Conservation (phyloP, 2,888 invertebrate species). For the Phalangium opilio region DNA sequence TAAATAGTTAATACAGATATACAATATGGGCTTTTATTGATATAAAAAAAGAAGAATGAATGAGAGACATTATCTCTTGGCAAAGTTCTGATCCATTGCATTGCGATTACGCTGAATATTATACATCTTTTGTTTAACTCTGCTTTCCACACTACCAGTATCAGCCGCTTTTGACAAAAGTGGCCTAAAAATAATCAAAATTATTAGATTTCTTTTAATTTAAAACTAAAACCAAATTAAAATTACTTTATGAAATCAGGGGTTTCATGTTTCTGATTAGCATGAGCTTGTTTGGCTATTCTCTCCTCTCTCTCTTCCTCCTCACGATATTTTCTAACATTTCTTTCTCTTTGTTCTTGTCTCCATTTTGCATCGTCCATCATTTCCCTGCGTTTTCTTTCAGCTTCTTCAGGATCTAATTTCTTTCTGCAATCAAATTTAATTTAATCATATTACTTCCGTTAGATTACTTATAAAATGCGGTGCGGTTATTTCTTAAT, state of each 20-base stretch:
- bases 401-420: conserved; percentile 41
- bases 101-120: conserved; percentile 66
- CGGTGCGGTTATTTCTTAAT: too few relatives aligned
- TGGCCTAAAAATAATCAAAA: conserved; percentile 37
- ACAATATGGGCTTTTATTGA: too few relatives aligned
- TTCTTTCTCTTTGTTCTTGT: conserved; percentile 32
- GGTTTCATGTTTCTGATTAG: too few relatives aligned
- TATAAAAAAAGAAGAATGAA: too few relatives aligned
- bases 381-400: conserved; percentile 60
- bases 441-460: too few relatives aligned
- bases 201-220: too few relatives aligned
- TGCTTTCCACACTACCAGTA: conserved; percentile 56
- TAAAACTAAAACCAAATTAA: too few relatives aligned
- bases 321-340: conserved; percentile 31
- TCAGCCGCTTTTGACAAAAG: conserved; percentile 48
- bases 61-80: conserved; percentile 2
- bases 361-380: conserved; percentile 52
- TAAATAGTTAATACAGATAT: too few relatives aligned
- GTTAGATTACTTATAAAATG: too few relatives aligned
- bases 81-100: conserved; percentile 68
- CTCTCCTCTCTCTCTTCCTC: conserved; percentile 31
- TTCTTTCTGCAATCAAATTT: conserved; percentile 4
- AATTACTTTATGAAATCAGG: too few relatives aligned
- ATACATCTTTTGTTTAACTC: conserved; percentile 74
- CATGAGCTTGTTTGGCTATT: conserved; percentile 4